A percentile compares a stretch with the other conserved stretches of the same genome.
These are phyloP conservation scores for Caerostris extrusa DNA, from an alignment of 1,140 invertebrate genomes.

Conservation along the genomic window DNA sequence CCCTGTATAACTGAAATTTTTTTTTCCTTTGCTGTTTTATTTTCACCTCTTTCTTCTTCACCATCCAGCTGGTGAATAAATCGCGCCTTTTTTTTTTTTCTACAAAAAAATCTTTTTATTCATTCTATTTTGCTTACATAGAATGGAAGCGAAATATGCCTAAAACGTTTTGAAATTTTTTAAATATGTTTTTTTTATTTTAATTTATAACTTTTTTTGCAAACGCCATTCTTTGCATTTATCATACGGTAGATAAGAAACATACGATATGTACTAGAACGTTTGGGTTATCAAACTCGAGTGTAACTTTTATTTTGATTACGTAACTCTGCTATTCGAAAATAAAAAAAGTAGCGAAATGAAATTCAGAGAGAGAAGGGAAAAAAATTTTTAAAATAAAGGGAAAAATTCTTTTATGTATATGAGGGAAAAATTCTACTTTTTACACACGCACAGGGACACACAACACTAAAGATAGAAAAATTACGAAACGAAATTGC, in stretches of 20 bases:
- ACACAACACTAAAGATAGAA: not conserved
- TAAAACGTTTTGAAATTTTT: too few species aligned
- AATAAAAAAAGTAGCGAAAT: not conserved
- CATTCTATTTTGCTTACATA: conserved; percentile 31
- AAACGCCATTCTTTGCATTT: conserved; percentile 16
- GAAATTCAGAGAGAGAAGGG: not conserved
- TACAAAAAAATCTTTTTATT: not conserved
- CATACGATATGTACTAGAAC: not conserved
- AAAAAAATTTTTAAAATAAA: not conserved
- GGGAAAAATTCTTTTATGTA: not conserved
- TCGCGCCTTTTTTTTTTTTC: not conserved
- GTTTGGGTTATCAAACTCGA: conserved; percentile 38
- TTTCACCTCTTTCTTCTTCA: too few species aligned
- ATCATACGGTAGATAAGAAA: conserved; percentile 41
- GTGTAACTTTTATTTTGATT: conserved; percentile 37
- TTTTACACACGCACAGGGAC: not conserved
- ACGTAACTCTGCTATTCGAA: not conserved
- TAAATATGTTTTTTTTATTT: too few species aligned
- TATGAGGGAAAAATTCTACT: not conserved
- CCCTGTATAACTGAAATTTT: not conserved
- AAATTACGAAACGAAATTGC: conserved; percentile 57
- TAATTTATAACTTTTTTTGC: too few species aligned
- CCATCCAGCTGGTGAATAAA: not conserved
- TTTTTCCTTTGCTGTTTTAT: not conserved
- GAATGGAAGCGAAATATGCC: not conserved